A percentile compares a stretch with the other conserved stretches of the same genome.
These are phyloP conservation scores for Fabriciana adippe DNA, from an alignment of 2,888 invertebrate genomes.

Conservation along the genomic window DNA sequence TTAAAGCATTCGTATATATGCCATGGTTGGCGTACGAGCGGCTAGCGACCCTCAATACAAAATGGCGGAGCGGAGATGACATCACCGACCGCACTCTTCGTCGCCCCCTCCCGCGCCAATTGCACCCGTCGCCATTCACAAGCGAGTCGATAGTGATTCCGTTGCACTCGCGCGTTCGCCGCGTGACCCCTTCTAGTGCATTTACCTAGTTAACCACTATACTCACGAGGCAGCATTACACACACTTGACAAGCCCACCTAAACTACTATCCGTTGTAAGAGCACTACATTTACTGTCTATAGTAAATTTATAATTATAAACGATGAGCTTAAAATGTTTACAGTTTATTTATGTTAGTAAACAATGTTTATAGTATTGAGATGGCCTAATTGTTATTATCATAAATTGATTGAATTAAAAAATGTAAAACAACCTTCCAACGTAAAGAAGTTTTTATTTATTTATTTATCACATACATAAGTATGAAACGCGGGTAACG, in stretches of 20 bases:
- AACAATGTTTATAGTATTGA: neutral
- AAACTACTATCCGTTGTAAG: neutral
- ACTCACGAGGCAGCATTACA: constrained; percentile 8
- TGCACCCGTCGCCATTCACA: constrained; percentile 59
- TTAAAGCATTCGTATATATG: constrained; percentile 4
- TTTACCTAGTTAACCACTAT: constrained; percentile 45
- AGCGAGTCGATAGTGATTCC: constrained; percentile 45
- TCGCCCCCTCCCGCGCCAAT: constrained; percentile 44
- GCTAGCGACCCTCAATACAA: constrained; percentile 45
- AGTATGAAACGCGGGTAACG: constrained; percentile 11
- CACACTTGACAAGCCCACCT: constrained; percentile 8
- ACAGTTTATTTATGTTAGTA: neutral
- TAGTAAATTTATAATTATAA: neutral
- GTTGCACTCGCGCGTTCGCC: constrained; percentile 52
- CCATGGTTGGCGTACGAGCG: constrained; percentile 33
- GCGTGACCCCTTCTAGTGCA: constrained; percentile 53
- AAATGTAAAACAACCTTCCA: too few species aligned
- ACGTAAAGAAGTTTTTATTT: neutral
- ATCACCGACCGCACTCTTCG: constrained; percentile 57
- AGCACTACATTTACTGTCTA: neutral
- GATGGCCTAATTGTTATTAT: too few species aligned
- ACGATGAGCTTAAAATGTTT: neutral
- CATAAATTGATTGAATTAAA: too few species aligned
- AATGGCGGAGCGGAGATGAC: constrained; percentile 63
- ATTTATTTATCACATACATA: constrained; percentile 4